Evolutionary conservation across 2,888 invertebrate species (phyloP).

Genomic region (Apoda limacodes): DNA sequence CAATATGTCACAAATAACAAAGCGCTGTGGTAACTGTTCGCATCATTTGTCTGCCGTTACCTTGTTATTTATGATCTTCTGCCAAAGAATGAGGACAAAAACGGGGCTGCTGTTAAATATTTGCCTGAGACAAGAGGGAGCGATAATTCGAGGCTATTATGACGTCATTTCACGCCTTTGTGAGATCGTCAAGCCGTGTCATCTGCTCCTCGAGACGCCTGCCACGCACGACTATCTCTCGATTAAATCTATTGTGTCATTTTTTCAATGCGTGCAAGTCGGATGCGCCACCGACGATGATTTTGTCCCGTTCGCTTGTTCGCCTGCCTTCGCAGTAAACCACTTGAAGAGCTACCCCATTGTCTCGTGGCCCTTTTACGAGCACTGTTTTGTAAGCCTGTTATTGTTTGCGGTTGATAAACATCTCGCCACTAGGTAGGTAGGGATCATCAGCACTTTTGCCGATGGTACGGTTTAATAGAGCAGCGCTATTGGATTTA

Average conservation of each 20-base stretch:
- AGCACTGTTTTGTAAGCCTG: conserved; percentile 63
- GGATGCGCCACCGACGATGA: conserved; percentile 68
- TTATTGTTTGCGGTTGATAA: conserved; percentile 70
- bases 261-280: conserved; percentile 59
- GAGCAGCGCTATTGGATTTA: conserved; percentile 43
- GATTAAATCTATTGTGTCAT: conserved; percentile 67
- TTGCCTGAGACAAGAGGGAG: conserved; percentile 68
- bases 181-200: conserved; percentile 66
- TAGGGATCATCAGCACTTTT: conserved; percentile 64
- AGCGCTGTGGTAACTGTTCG: conserved; percentile 61
- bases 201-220: conserved; percentile 69
- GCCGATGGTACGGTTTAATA: conserved; percentile 52
- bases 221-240: conserved; percentile 59
- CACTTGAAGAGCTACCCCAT: conserved; percentile 56
- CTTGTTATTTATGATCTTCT: conserved; percentile 63
- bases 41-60: conserved; percentile 60
- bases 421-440: conserved; percentile 66
- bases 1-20: conserved; percentile 62
- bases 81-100: conserved; percentile 60
- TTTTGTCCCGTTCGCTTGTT: conserved; percentile 59
- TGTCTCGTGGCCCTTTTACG: conserved; percentile 66
- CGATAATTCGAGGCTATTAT: conserved; percentile 70
- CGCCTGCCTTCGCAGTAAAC: conserved; percentile 59
- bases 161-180: conserved; percentile 70
- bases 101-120: conserved; percentile 65